These are phyloP conservation scores for Sakesphorus luctuosus DNA, from an alignment of 2,113 vertebrate species.

Conservation along the genomic window DNA sequence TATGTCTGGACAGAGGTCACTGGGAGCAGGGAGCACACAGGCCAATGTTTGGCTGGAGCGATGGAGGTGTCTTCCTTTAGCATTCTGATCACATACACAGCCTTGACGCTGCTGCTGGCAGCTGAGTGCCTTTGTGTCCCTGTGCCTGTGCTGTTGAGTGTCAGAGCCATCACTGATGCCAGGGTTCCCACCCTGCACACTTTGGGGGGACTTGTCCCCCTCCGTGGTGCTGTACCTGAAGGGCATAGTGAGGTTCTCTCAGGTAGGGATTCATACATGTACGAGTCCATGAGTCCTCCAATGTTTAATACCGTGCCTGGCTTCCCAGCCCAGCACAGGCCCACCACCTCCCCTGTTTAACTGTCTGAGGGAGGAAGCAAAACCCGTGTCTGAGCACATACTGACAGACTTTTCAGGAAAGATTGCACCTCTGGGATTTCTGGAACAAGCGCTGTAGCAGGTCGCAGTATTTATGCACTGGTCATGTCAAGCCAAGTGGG, in stretches of 20 bases:
- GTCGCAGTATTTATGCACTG: neutral
- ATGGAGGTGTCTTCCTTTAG: neutral
- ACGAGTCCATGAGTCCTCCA: accelerated
- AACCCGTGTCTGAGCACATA: neutral
- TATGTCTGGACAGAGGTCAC: neutral
- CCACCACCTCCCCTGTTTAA: neutral
- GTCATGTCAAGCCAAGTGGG: constrained; percentile 6
- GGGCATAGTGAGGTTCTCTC: neutral
- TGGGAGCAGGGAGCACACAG: neutral
- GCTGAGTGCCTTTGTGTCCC: neutral
- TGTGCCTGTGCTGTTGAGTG: neutral
- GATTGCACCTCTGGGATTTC: constrained; percentile 10
- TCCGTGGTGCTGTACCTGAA: neutral
- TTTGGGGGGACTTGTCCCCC: neutral
- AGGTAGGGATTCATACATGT: accelerated
- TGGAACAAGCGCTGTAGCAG: neutral
- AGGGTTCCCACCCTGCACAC: neutral
- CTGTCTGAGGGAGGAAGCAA: neutral
- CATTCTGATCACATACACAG: neutral
- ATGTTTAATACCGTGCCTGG: accelerated
- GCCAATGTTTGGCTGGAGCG: neutral
- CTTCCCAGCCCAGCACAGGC: neutral
- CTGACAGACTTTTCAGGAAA: neutral
- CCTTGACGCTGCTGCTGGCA: neutral
- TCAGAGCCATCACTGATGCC: neutral